phyloP scores from a whole-genome alignment of 2,113 vertebrate species.

The Tychaedon coryphoeus region DNA sequence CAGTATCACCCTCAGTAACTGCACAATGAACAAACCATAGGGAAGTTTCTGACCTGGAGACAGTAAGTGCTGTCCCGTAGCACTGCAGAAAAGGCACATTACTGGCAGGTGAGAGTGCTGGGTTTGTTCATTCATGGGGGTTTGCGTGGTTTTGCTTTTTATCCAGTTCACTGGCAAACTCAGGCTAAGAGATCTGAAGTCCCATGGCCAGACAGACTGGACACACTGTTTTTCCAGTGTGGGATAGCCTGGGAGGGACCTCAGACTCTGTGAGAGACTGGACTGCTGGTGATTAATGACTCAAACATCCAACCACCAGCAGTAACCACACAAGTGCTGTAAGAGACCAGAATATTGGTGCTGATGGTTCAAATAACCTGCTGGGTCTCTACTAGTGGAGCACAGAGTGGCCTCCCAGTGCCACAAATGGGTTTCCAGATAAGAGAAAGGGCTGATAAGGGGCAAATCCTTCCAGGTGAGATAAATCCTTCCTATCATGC shows the following conservation, averaged over 20 bases:
- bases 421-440: not conserved
- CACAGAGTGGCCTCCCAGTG: not conserved
- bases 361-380: not conserved
- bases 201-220: not conserved
- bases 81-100: not conserved
- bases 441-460: not conserved
- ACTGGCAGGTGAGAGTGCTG: not conserved
- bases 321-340: too few relatives aligned
- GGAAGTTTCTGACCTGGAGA: not conserved
- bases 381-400: too few relatives aligned
- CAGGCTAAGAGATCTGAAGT: not conserved
- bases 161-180: not conserved
- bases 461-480: not conserved
- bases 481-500: not conserved
- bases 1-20: not conserved
- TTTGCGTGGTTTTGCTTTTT: not conserved
- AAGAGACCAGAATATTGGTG: too few relatives aligned
- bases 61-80: rapidly evolving
- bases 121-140: rapidly evolving
- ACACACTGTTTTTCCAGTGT: rapidly evolving
- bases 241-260: not conserved
- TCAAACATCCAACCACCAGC: not conserved
- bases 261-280: not conserved
- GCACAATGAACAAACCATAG: not conserved
- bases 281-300: not conserved